Conservation (phyloP, 2,797 vertebrate genomes). For the Clarias pachynema region DNA sequence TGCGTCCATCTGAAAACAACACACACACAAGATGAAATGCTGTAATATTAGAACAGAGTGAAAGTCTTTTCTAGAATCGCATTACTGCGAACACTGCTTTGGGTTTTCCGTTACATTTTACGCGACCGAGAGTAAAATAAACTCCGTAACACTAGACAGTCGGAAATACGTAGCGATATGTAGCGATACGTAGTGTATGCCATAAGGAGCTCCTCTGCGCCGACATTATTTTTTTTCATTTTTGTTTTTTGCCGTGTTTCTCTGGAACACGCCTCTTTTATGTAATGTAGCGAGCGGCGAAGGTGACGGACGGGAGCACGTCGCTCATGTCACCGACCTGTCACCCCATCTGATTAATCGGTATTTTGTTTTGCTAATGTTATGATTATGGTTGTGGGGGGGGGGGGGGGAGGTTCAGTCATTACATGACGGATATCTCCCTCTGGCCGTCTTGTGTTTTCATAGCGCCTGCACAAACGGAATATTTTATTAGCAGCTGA, state of each 20-base stretch:
- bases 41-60: neutral
- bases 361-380: neutral
- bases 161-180: too few relatives aligned
- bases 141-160: neutral
- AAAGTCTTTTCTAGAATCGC: neutral
- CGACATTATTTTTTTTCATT: too few relatives aligned
- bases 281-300: neutral
- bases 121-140: neutral
- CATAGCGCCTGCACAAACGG: neutral
- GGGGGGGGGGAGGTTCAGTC: neutral
- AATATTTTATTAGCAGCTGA: neutral
- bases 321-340: neutral
- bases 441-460: neutral
- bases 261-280: too few relatives aligned
- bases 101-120: neutral
- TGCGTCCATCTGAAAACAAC: conserved; percentile 46
- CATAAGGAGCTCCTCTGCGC: too few relatives aligned
- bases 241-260: too few relatives aligned
- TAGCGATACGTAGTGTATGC: too few relatives aligned
- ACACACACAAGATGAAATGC: neutral
- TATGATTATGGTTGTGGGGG: neutral
- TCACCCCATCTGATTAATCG: neutral
- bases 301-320: neutral
- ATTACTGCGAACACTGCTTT: too few relatives aligned
- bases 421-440: neutral